phyloP scores from a whole-genome alignment of 2,888 invertebrate genomes.

The Hemaris fuciformis region DNA sequence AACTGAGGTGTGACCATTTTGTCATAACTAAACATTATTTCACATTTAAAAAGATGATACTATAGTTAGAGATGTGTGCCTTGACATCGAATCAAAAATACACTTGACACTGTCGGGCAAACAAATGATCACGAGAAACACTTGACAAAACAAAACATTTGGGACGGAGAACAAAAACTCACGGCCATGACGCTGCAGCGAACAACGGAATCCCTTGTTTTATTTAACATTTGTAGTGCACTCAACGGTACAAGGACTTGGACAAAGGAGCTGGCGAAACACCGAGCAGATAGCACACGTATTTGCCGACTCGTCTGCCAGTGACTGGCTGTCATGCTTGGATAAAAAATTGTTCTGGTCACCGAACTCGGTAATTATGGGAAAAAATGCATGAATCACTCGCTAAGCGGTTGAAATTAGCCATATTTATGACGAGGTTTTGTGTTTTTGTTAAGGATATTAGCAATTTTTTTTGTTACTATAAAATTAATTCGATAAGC shows the following conservation, averaged over 20 bases:
- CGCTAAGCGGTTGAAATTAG: not conserved
- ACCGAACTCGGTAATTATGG: constrained; percentile 40
- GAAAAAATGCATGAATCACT: constrained; percentile 21
- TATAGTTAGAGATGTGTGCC: no score
- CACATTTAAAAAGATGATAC: no score
- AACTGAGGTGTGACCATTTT: no score
- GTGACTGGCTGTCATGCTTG: not conserved
- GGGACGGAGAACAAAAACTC: no score
- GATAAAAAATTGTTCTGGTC: constrained; percentile 39
- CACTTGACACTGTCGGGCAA: no score
- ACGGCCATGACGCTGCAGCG: not conserved
- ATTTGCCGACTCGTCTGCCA: not conserved
- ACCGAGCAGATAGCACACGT: not conserved
- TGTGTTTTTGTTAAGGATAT: not conserved
- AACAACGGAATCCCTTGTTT: not conserved
- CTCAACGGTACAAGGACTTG: no score
- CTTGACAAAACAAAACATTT: no score
- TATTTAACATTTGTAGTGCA: not conserved
- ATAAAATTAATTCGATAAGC: not conserved
- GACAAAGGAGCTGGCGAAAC: no score
- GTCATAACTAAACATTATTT: no score
- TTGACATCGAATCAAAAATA: no score
- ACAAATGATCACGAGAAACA: no score
- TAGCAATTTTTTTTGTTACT: no score
- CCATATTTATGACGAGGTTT: not conserved